Evolutionary conservation across 2,888 invertebrate genomes (phyloP), one percentile per base, ranked within the genome.

Genomic region (Acronicta leporina): DNA sequence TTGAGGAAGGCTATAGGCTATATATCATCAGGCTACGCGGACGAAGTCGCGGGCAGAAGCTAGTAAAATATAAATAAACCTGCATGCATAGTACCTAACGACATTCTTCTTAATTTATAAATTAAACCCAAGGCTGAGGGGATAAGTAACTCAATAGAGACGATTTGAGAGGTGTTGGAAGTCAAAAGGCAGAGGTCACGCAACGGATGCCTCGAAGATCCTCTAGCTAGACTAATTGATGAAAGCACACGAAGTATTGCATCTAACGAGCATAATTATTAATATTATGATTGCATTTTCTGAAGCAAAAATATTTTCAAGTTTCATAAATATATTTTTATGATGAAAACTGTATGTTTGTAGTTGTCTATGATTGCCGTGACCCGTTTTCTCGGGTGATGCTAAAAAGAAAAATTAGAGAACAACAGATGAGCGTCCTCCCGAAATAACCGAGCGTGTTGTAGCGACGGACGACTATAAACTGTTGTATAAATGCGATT

Each of bases 381-480:
- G 89, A 88, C 85, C 88, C 77, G 83, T 85, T 88, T 90, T 82
- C 80, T 71, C 69, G 69, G 60, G 76, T 81, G 75, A 73, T 78
- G 81, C 78, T 81, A 84, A 82, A 82, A 83, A 79, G 75, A 84
- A 85, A 86, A 87, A 85, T 81, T 84, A 87, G 80, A 88, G 82
- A 87, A 88, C 86, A 88, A 87, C 83, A 86, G 83, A 86, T 83
- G 86, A 84, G 83, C 85, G 82, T 79, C 86, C 72, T 87, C 90
- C 88, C 77, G 76, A 92, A 93, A 93, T 93, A 94, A 82, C 86
- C 77, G 68, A 60, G 76, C 74, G 82, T 83, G 83, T 82, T 81
- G 81, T 78, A 83, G 82, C 85, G 83, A 73, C 81, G 79, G 83
- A 84, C 85, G 81, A 85, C 88, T 89, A 87, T 89, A 90, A 86